Evolutionary conservation across 2,888 invertebrate species (phyloP).

Genomic region (Drosophila eohydei): DNA sequence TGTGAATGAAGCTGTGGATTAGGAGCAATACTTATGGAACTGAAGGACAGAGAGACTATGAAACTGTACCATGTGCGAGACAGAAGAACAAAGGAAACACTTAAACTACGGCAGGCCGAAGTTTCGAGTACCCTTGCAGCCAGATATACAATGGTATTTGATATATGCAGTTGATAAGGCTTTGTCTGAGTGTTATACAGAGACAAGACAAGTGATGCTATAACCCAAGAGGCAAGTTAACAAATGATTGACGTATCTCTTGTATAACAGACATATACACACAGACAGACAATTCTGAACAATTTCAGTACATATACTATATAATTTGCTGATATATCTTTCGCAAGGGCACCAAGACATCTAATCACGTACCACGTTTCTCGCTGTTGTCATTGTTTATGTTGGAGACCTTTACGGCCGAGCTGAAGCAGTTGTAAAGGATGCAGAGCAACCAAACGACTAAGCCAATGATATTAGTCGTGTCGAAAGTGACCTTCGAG

Average conservation of each 20-base stretch:
- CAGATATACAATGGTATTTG: background rate
- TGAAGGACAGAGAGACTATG: conserved; percentile 23
- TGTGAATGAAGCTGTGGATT: conserved; percentile 6
- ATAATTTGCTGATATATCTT: background rate
- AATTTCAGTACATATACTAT: background rate
- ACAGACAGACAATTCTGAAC: background rate
- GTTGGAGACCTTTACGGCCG: conserved; percentile 96
- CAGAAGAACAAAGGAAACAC: conserved; percentile 5
- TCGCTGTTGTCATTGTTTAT: conserved; percentile 90
- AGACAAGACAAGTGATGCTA: background rate
- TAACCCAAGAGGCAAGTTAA: background rate
- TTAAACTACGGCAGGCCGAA: background rate
- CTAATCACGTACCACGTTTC: conserved; percentile 81
- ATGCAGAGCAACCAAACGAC: conserved; percentile 97
- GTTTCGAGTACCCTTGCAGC: background rate
- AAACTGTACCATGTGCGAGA: conserved; percentile 45
- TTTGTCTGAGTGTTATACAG: too few species aligned
- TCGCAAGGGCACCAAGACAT: background rate
- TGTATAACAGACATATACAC: background rate
- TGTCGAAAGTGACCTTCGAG: conserved; percentile 89
- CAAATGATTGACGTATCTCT: background rate
- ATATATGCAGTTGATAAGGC: background rate
- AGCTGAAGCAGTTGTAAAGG: conserved; percentile 97
- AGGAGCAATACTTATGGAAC: conserved; percentile 14
- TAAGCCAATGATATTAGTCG: conserved; percentile 96